Base-by-base conservation (phyloP, 64 coral and sea anemone genomes). In the Dendronephthya gigantea region DNA sequence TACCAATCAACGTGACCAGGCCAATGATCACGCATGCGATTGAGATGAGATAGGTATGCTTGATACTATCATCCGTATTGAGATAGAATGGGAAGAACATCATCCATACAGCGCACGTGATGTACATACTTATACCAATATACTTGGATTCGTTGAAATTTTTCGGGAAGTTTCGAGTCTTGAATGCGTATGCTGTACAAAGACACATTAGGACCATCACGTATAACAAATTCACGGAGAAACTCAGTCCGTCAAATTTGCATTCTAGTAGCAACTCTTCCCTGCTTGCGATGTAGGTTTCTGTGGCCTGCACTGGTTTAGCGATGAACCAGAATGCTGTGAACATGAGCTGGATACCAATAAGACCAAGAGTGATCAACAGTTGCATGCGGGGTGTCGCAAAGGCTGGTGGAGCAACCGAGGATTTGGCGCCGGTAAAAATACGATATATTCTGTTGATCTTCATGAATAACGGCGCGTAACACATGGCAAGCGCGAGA, bases 81-180 rank as follows among this genome's bases (percentile, higher is more conserved):
- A 90, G 33, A 48, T 90, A 90, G 33, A 35, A 85, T 0, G 88
- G 88, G 35, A 90, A 90, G 36, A 82, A 56, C 23, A 85, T 50
- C 12, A 90, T 81, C 88, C 88, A 90, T 34, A 90, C 83, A 19
- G 88, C 83, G 7, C 88, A 90, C 19, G 83, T 85, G 41, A 90
- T 37, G 35, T 90, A 90, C 16, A 84, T 36, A 28, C 81, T 79
- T 8, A 90, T 65, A 35, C 83, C 88, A 49, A 90, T 90, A 47
- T 90, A 90, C 83, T 90, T 90, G 27, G 88, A 65, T 45, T 90
- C 88, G 68, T 90, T 90, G 47, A 85, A 90, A 82, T 90, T 90
- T 39, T 84, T 90, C 30, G 88, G 88, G 49, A 50, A 90, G 30
- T 39, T 81, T 81, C 88, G 85, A 13, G 88, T 90, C n/a, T 90